phyloP scores from a whole-genome alignment of 2,113 vertebrate genomes.

The Bagarius yarrelli region DNA sequence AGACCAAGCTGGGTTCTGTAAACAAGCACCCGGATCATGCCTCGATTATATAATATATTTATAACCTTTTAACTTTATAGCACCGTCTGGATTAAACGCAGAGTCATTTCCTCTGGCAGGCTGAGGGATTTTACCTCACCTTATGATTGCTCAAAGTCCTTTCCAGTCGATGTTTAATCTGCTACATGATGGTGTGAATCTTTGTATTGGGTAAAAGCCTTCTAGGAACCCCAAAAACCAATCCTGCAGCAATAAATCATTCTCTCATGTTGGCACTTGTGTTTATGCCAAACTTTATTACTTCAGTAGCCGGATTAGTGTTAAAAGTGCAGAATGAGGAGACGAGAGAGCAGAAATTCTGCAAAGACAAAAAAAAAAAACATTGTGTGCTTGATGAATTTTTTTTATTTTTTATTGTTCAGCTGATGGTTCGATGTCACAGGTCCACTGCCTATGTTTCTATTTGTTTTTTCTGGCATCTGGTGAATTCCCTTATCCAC shows the following conservation, averaged over 20 bases:
- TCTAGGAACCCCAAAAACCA: not conserved
- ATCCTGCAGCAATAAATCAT: not conserved
- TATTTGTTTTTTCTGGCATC: no score
- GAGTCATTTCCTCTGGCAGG: conserved; percentile 14
- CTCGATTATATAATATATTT: not conserved
- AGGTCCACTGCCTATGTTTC: no score
- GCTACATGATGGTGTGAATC: conserved; percentile 43
- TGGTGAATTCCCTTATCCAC: no score
- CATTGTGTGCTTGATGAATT: no score
- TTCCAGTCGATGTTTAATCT: conserved; percentile 65
- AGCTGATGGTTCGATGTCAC: no score
- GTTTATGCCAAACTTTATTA: not conserved
- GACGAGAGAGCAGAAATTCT: not conserved
- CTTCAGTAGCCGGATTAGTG: not conserved
- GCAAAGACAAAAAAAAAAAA: no score
- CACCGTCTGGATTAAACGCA: not conserved
- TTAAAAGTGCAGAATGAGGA: no score
- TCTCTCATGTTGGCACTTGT: not conserved
- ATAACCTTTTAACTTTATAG: not conserved
- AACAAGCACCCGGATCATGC: not conserved
- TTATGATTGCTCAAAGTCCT: conserved; percentile 47
- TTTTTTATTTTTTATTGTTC: no score
- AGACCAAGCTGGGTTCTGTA: not conserved
- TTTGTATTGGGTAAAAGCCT: not conserved
- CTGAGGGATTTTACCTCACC: conserved; percentile 42